These are phyloP conservation scores for Liopterus haemorrhoidalis DNA, from an alignment of 2,888 invertebrate species.

Conservation along the genomic window DNA sequence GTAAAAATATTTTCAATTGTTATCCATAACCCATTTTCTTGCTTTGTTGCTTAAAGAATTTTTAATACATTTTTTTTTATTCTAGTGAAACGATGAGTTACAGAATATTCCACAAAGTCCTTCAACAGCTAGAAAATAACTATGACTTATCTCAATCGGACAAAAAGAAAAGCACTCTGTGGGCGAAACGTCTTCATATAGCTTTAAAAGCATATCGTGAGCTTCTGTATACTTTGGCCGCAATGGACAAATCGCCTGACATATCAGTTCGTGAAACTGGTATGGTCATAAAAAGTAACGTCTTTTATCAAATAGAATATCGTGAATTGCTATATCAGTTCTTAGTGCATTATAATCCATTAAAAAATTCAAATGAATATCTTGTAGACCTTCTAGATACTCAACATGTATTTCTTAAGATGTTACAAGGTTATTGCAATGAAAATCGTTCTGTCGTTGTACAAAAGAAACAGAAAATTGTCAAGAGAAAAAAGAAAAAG, in stretches of 20 bases:
- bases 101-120: conserved; percentile 88
- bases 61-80: conserved; percentile 35
- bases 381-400: conserved; percentile 84
- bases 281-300: conserved; percentile 81
- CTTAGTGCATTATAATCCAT: conserved; percentile 75
- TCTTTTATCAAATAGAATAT: conserved; percentile 92
- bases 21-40: not conserved
- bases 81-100: conserved; percentile 88
- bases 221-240: conserved; percentile 72
- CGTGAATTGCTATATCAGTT: conserved; percentile 80
- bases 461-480: conserved; percentile 56
- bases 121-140: conserved; percentile 83
- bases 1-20: not conserved
- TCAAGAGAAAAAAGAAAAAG: conserved; percentile 50
- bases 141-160: conserved; percentile 78
- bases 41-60: too few species aligned
- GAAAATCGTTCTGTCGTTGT: conserved; percentile 60
- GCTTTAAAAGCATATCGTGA: conserved; percentile 77
- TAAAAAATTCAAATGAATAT: conserved; percentile 77
- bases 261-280: conserved; percentile 68
- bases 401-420: conserved; percentile 83
- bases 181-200: conserved; percentile 82
- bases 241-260: conserved; percentile 74
- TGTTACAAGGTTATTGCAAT: conserved; percentile 72
- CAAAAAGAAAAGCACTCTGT: conserved; percentile 74